phyloP scores from a whole-genome alignment of 2,797 vertebrate species.

The Myiotriccus ornatus region DNA sequence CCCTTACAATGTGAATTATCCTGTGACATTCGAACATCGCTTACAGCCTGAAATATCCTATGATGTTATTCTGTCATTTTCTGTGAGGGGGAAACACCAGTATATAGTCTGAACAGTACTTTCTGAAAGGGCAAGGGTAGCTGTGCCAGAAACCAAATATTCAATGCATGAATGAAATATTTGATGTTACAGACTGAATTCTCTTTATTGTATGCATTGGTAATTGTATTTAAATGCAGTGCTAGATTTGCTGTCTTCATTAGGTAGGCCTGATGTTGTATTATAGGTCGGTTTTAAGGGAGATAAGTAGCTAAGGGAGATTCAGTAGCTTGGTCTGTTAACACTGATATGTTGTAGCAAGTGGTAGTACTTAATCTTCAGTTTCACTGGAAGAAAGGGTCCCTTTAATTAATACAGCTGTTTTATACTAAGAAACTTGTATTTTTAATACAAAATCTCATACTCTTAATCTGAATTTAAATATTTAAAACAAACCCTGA shows the following conservation, averaged over 20 bases:
- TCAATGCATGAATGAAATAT: not conserved
- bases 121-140: not conserved
- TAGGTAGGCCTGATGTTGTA: not conserved
- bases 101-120: not conserved
- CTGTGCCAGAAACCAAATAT: not conserved
- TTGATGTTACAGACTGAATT: not conserved
- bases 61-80: not conserved
- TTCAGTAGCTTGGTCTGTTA: not conserved
- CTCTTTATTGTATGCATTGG: not conserved
- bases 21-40: not conserved
- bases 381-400: not conserved
- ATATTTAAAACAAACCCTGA: not conserved
- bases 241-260: not conserved
- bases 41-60: not conserved
- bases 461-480: not conserved
- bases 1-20: not conserved
- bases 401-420: not conserved
- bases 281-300: not conserved
- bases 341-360: not conserved
- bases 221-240: not conserved
- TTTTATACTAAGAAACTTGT: not conserved
- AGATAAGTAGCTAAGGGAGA: not conserved
- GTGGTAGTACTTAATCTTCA: not conserved
- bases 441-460: not conserved
- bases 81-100: rapidly evolving